Evolutionary conservation across 2,888 invertebrate species (phyloP), one percentile per base, ranked within the genome.

Genomic region (Synergus umbraculus): DNA sequence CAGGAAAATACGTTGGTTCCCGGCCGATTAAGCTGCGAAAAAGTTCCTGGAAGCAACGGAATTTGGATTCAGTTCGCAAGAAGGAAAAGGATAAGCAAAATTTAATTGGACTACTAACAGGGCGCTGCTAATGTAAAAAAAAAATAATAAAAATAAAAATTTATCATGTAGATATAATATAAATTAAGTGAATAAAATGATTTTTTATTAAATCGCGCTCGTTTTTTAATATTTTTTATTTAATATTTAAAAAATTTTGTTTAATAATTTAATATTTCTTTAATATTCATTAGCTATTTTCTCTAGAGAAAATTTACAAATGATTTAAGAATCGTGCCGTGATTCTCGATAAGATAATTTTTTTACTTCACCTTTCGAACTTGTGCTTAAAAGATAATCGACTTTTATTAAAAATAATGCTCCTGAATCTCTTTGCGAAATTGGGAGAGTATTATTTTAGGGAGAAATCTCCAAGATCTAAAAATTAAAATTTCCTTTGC

Each of bases 11-110:
- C 92, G 99, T 99, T 0, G 99, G 99, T 80, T 99, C 99, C 90
- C 95, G 99, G 60, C 99, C 99, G 0, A 99, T 99, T 83, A 99
- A 99, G 92, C 93, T 99, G 79, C 93, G 99, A 37, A 99, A 99
- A 93, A 99, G 99, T 90, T 96, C 96, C 0, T 99, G 99, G 99
- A 97, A 96, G 88, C 97, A 97, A 86, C 94, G 99, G 82, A 97
- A 98, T 88, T 93, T 99, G 13, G 99, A 99, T 85, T 94, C 97
- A 0, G 99, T 99, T 0, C 95, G 97, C 84, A 98, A 98, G 93
- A 99, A 99, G 92, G 98, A 98, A 91, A 98, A 97, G 88, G 98
- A 99, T 89, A 99, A 99, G 90, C 96, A 97, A 79, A 95, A 97
- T 1, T 93, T 99, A 8, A 94, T 97, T 85, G 95, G 94, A 83